Conservation (phyloP, 1,140 invertebrate species). For the Teleopsis dalmanni region DNA sequence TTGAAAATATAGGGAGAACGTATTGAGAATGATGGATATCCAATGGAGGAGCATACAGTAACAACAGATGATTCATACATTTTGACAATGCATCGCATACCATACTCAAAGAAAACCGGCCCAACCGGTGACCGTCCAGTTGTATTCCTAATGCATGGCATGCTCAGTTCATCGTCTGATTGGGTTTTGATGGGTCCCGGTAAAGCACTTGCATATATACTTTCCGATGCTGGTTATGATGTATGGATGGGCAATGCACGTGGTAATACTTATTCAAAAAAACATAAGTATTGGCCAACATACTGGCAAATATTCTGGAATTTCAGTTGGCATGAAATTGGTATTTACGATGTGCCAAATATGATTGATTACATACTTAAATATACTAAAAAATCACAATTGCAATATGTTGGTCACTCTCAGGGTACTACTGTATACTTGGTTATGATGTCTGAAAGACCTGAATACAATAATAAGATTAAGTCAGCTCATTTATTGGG, state of each 20-base stretch:
- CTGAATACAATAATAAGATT: conserved; percentile 54
- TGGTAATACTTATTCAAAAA: conserved; percentile 58
- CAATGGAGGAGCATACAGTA: conserved; percentile 29
- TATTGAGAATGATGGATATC: conserved; percentile 33
- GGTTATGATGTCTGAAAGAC: conserved; percentile 47
- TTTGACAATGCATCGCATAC: conserved; percentile 36
- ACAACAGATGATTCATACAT: conserved; percentile 28
- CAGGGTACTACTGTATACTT: conserved; percentile 52
- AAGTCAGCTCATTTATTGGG: conserved; percentile 50
- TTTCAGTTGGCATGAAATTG: conserved; percentile 62
- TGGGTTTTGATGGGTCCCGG: conserved; percentile 35
- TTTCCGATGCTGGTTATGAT: conserved; percentile 66
- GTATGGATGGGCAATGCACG: conserved; percentile 55
- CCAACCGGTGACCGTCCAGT: conserved; percentile 18
- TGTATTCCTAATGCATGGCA: conserved; percentile 35
- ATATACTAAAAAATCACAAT: conserved; percentile 46
- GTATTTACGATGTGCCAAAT: conserved; percentile 60
- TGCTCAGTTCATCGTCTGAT: conserved; percentile 31
- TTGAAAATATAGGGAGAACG: conserved; percentile 22
- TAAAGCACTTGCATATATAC: conserved; percentile 42
- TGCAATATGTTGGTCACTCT: conserved; percentile 60
- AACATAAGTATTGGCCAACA: conserved; percentile 49
- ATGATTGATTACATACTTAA: conserved; percentile 60
- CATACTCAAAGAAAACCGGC: conserved; percentile 22
- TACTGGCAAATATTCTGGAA: conserved; percentile 53